phyloP scores from a whole-genome alignment of 2,113 vertebrate genomes.

The Panthera tigris region DNA sequence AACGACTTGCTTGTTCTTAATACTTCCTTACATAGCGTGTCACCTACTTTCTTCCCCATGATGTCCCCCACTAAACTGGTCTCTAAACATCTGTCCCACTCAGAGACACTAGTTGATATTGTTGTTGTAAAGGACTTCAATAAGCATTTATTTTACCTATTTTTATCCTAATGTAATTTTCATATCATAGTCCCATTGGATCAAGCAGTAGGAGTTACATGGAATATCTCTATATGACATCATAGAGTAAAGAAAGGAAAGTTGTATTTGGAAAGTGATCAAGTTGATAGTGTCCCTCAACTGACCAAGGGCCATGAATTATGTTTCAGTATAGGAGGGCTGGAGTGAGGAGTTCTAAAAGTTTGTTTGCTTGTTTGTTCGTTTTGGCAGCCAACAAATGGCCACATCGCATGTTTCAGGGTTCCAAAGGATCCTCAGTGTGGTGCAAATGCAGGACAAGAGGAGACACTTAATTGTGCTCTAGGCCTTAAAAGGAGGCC shows the following conservation, averaged over 20 bases:
- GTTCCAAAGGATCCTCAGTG: neutral
- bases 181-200: neutral
- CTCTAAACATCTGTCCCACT: neutral
- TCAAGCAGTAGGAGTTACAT: neutral
- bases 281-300: neutral
- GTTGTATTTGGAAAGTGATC: neutral
- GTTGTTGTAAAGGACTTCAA: neutral
- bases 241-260: neutral
- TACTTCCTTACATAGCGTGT: neutral
- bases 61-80: rapidly evolving
- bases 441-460: neutral
- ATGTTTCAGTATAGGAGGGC: neutral
- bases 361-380: neutral
- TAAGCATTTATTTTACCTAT: neutral
- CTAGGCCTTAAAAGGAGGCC: neutral
- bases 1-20: neutral
- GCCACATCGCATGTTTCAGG: neutral
- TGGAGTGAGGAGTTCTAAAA: neutral
- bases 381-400: neutral
- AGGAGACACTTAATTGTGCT: neutral
- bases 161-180: neutral
- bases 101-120: neutral
- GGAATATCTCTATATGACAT: neutral
- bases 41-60: neutral
- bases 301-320: neutral